Base-by-base conservation (phyloP, 2,113 vertebrate species). In the Formicarius rufipectus region DNA sequence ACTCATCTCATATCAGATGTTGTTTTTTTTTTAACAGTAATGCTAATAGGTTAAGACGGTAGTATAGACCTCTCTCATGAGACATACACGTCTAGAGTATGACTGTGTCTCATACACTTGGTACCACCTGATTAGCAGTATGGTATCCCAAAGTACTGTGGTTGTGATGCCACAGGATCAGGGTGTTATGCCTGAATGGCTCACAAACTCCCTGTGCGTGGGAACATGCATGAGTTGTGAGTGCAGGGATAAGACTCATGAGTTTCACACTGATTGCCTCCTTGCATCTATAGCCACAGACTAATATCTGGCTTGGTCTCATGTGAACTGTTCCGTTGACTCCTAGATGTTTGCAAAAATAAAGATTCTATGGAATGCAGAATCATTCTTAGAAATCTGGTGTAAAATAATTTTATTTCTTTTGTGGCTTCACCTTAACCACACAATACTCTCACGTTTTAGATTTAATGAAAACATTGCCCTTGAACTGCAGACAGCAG, bases 191-290 rank as follows among this genome's bases (percentile, higher is more conserved):
- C 13, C 25, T 31, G 30, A n/a, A 64, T 23, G 6, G 58, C 63
- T 93, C 68, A 68, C 72, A 53, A 13, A 20, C 50, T 23, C 19
- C 44, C 39, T 28, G 35, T 37, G 31, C 28, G 82, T 24, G 42
- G 37, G 17, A 84, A 60, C 0, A 0, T 50, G n/a, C 14, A n/a
- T 9, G 37, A 45, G 56, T 14, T 31, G 8, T 5, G 14, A 69
- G 6, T 27, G 24, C 50, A 58, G 53, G 13, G 42, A 66, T 15
- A 12, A 22, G 23, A 87, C 10, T 47, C 74, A 19, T 58, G 17
- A 49, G 78, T 84, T 87, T 75, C 39, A 55, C 22, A 11, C 42
- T 14, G 17, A 49, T 22, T 80, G 16, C 14, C 44, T 53, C 62
- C 55, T 78, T 77, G 44, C 42, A 55, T 28, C 44, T 72, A 35